Conservation (phyloP, 2,113 vertebrate genomes). For the Notechis scutatus region DNA sequence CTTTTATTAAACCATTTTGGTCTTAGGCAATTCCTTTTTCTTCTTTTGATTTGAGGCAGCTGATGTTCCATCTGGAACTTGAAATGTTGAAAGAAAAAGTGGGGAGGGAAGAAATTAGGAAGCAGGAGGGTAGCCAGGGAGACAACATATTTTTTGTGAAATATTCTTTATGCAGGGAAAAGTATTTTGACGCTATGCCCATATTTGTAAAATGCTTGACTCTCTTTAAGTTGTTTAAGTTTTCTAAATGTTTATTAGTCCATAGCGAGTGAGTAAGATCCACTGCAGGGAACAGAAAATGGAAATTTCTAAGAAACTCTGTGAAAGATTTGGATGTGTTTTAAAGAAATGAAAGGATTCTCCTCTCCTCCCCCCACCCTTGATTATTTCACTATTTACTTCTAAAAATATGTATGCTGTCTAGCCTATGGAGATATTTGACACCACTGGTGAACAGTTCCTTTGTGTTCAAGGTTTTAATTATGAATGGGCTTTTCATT, state of each 20-base stretch:
- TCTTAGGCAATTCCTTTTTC: conserved; percentile 42
- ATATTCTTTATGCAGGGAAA: conserved; percentile 17
- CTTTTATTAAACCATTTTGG: conserved; percentile 37
- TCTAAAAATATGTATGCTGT: conserved; percentile 43
- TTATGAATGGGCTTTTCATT: conserved; percentile 24
- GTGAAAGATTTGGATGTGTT: conserved; percentile 51
- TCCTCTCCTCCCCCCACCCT: conserved; percentile 40
- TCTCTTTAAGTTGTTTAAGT: conserved; percentile 61
- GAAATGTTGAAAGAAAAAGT: conserved; percentile 40
- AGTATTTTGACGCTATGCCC: conserved; percentile 25
- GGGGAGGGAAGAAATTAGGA: conserved; percentile 11
- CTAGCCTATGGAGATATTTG: conserved; percentile 21
- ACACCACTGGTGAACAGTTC: conserved; percentile 12
- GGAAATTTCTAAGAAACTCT: conserved; percentile 51
- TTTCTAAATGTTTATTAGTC: conserved; percentile 65
- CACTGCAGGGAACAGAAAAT: conserved; percentile 53
- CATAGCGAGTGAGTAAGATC: conserved; percentile 49
- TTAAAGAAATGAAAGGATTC: conserved; percentile 51
- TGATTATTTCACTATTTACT: conserved; percentile 52
- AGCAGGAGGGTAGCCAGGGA: conserved; percentile 38
- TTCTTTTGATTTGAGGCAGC: conserved; percentile 16
- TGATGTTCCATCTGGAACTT: conserved; percentile 40
- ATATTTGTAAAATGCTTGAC: conserved; percentile 56
- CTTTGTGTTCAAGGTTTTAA: conserved; percentile 10
- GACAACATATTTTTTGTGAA: conserved; percentile 27